Evolutionary conservation across 2,888 invertebrate species (phyloP), one percentile per base, ranked within the genome.

Genomic region (Archips xylosteana): DNA sequence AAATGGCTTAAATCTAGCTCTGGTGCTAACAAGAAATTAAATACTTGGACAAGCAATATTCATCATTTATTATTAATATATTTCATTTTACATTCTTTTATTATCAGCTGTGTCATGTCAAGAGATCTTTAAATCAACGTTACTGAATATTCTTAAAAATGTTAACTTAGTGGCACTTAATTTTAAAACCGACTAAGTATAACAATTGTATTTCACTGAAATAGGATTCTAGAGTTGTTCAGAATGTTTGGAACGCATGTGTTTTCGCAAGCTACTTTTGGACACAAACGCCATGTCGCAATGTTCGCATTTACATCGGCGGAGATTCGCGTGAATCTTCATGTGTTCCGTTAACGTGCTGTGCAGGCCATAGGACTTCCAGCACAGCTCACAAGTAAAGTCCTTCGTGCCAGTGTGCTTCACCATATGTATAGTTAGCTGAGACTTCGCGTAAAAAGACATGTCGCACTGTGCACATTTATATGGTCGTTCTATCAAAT

Each of bases 381-480:
- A 75, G 57, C 89, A 89, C 0, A 87, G 79, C 0, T 80, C 77
- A 59, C 89, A 89, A 47, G 82, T 79, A 62, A 82, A 87, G 39
- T 81, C 78, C 34, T 80, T 81, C 4, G 77, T 70, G 0, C 85
- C 85, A 0, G 82, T 81, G 64, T 87, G 86, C 8, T 84, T 84
- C 0, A 85, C 79, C 80, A 83, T 79, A 57, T 87, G 88, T 76
- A 59, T 81, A 80, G 57, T 57, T 15, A 89, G 70, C 49, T 83
- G 85, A 8, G 81, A 78, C 2, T 83, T 85, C 0, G 84, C 81
- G 15, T 84, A 89, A 67, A 90, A 92, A 13, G 80, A 82, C 76
- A 86, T 87, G 1, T 87, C 85, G 63, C 92, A 92, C 1, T 81
- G 75, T 0, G 80, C 73, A 67, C 92, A 92, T 68, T 85, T 86